A percentile compares a stretch with the other conserved stretches of the same genome.
These are phyloP conservation scores for Nomada lathburiana DNA, from an alignment of 2,888 invertebrate genomes.

Conservation along the genomic window DNA sequence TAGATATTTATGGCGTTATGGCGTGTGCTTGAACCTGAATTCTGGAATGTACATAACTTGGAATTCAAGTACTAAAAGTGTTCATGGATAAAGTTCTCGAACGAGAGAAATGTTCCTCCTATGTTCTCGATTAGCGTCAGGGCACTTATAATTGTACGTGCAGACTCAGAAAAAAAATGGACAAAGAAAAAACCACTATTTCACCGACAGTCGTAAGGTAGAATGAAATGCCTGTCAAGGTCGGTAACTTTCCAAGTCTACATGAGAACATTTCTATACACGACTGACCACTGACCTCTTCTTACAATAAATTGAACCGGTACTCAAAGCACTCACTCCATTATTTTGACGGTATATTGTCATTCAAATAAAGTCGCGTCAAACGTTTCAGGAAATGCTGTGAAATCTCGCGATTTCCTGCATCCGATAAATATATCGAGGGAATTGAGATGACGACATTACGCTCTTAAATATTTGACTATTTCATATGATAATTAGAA, in stretches of 20 bases:
- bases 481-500: no score
- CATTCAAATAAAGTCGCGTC: constrained; percentile 41
- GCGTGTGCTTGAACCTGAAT: background rate
- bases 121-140: background rate
- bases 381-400: constrained; percentile 34
- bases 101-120: background rate
- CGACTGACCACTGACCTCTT: constrained; percentile 57
- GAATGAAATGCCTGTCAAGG: constrained; percentile 76
- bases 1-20: background rate
- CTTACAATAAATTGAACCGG: constrained; percentile 40
- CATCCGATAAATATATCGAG: constrained; percentile 12
- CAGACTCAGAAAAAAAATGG: background rate
- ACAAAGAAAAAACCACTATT: constrained; percentile 29
- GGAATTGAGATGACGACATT: no score
- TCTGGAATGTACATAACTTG: background rate
- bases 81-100: background rate
- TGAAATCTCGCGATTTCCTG: constrained; percentile 8
- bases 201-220: constrained; percentile 11
- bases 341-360: constrained; percentile 39
- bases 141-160: background rate
- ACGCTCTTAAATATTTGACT: background rate
- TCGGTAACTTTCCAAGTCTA: constrained; percentile 77
- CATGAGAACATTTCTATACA: constrained; percentile 57
- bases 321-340: constrained; percentile 25
- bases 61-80: background rate